phyloP scores from a whole-genome alignment of 1,140 invertebrate species.

The Limonius californicus region DNA sequence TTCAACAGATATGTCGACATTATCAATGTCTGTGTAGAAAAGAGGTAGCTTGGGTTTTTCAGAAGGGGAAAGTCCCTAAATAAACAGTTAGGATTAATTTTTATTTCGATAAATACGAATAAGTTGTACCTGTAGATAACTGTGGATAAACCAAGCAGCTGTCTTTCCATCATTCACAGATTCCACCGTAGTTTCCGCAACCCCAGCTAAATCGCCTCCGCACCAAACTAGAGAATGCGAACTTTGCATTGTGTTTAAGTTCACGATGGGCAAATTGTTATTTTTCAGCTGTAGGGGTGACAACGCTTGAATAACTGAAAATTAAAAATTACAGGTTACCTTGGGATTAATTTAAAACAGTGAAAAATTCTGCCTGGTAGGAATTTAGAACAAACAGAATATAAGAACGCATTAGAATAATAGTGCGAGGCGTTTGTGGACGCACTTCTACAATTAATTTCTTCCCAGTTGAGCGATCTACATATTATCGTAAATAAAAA shows the following conservation, averaged over 20 bases:
- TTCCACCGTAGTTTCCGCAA: constrained; percentile 96
- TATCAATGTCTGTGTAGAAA: constrained; percentile 90
- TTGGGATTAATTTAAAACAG: background rate
- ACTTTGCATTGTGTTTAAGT: constrained; percentile 73
- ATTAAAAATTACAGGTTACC: background rate
- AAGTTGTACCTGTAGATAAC: constrained; percentile 84
- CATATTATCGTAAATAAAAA: too few species aligned
- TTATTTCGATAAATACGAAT: too few species aligned
- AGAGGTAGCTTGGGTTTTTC: constrained; percentile 74
- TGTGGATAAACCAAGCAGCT: constrained; percentile 94
- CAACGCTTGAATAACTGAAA: constrained; percentile 75
- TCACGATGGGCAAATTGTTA: constrained; percentile 73
- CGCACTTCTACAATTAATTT: too few species aligned
- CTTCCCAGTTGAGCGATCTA: too few species aligned
- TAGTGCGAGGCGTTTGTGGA: too few species aligned
- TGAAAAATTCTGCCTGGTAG: background rate
- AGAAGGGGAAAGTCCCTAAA: constrained; percentile 59
- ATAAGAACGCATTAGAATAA: too few species aligned
- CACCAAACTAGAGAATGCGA: constrained; percentile 78
- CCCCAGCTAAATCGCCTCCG: constrained; percentile 91
- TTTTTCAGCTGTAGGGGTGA: constrained; percentile 72
- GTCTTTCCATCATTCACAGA: constrained; percentile 98
- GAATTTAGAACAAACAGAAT: too few species aligned
- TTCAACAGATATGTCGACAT: constrained; percentile 88
- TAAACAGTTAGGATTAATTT: too few species aligned